Base-by-base conservation (phyloP, 2,888 invertebrate species). In the Lepidochrysops patricia region DNA sequence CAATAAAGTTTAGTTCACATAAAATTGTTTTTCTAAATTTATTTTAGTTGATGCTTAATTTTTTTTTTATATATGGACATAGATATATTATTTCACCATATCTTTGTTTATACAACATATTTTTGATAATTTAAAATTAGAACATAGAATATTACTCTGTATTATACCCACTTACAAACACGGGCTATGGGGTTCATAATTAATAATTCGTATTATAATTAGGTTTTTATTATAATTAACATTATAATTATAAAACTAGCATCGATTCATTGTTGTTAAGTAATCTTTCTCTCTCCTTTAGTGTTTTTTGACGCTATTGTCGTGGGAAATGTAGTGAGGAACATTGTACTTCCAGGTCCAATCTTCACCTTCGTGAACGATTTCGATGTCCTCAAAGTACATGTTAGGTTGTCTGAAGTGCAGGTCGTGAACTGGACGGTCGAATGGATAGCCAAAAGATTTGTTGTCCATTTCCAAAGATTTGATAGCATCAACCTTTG, bases 361-460 rank as follows among this genome's bases (percentile, higher is more conserved):
- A 50, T 74, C 71, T 52, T 84, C 80, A 35, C 82, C 85, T 62
- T 86, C 79, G 72, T 91, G 89, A 76, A 85, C 90, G 68, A 93
- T 84, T 56, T 71, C 63, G 4, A 92, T 90, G 70, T 92, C 91
- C 77, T 91, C 84, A 74, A 91, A 89, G 87, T 75, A 90, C 84
- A 91, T 90, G 79, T 93, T 93, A 27, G 91, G 90, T 61, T 90
- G 86, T 54, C 81, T 73, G 79, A 89, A 84, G 81, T 79, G 82
- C 68, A 74, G 76, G 60, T 80, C 80, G 29, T 72, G 66, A 62
- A 88, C 76, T 13, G 90, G 91, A 62, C 91, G 86, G 75, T 92
- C 92, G 63, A 92, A 84, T 29, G 92, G 92, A 79, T 83, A 92
- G 58, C 91, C 91, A 67, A 91, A 77, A 26, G 92, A 84, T 64